phyloP scores from a whole-genome alignment of 2,888 invertebrate genomes.

The Morpho deidamia region DNA sequence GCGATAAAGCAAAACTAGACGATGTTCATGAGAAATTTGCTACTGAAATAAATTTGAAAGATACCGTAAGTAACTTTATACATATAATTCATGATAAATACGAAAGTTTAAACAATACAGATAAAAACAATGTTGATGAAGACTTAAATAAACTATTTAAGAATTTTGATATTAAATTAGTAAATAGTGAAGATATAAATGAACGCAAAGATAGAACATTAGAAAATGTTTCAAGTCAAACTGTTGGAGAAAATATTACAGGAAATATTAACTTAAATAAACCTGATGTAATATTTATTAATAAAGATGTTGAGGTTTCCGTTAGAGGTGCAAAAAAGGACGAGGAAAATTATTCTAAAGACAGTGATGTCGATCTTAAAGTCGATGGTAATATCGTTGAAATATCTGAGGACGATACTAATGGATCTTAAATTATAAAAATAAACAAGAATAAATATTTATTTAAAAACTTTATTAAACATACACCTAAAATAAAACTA shows the following conservation, averaged over 20 bases:
- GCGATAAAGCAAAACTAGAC: conserved; percentile 1
- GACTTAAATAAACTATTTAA: background rate
- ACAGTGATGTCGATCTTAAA: background rate
- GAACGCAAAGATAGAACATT: background rate
- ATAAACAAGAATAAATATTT: too few species aligned
- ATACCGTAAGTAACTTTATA: background rate
- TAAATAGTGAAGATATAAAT: background rate
- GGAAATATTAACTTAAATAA: background rate
- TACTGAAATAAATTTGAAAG: background rate
- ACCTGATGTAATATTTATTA: background rate
- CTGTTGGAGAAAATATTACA: background rate
- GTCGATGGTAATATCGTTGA: background rate
- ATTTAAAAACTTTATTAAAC: too few species aligned
- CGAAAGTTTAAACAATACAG: background rate
- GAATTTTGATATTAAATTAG: background rate
- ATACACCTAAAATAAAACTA: too few species aligned
- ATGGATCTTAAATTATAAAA: too few species aligned
- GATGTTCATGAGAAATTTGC: background rate
- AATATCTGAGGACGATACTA: background rate
- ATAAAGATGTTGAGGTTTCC: conserved; percentile 4
- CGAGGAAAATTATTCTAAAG: background rate
- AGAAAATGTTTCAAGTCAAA: background rate
- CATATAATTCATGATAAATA: conserved; percentile 6
- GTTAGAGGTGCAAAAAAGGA: background rate
- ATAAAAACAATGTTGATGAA: background rate